These are phyloP conservation scores for Pedicia rivosa DNA, from an alignment of 2,888 invertebrate species.

Conservation along the genomic window DNA sequence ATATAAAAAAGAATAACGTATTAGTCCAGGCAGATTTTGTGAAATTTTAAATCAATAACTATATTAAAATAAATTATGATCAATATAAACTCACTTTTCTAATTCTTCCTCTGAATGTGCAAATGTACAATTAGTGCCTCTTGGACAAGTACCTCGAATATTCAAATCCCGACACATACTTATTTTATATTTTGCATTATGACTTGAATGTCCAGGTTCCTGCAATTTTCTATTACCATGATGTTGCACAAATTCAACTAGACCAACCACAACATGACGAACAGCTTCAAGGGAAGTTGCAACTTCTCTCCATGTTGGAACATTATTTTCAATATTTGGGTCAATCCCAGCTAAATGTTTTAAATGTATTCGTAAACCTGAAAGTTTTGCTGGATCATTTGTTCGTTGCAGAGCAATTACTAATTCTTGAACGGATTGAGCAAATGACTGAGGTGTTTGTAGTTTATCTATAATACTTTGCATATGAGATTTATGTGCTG, in stretches of 20 bases:
- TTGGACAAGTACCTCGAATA: constrained; percentile 64
- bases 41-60: neutral
- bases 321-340: constrained; percentile 54
- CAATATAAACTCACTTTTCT: constrained; percentile 38
- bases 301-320: constrained; percentile 46
- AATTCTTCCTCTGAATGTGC: constrained; percentile 85
- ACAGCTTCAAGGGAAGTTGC: constrained; percentile 51
- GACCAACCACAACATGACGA: constrained; percentile 52
- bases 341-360: constrained; percentile 78
- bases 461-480: constrained; percentile 80
- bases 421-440: constrained; percentile 78
- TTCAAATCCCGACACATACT: constrained; percentile 78
- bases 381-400: constrained; percentile 66
- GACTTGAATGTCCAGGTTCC: constrained; percentile 38
- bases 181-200: constrained; percentile 68
- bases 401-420: constrained; percentile 81
- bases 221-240: constrained; percentile 51
- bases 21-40: too few species aligned
- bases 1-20: too few species aligned
- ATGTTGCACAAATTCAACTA: constrained; percentile 61
- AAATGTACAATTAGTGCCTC: constrained; percentile 78
- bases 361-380: constrained; percentile 58
- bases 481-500: constrained; percentile 93
- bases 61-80: constrained; percentile 25
- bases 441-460: constrained; percentile 86